These are phyloP conservation scores for Melanostoma scalare DNA, from an alignment of 2,888 invertebrate species.

Conservation along the genomic window DNA sequence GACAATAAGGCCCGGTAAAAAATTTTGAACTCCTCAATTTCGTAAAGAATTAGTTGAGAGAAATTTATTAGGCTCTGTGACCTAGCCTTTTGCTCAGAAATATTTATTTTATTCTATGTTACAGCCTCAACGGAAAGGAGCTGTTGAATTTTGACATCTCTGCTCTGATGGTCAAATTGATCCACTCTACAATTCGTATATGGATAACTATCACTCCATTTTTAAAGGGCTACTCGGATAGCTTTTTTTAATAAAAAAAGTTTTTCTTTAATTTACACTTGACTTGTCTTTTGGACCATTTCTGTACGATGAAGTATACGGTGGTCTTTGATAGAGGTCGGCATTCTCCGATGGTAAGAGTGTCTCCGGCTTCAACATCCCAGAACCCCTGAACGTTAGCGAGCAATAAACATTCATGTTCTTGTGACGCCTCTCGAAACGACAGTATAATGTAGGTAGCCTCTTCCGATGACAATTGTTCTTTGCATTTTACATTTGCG, in stretches of 20 bases:
- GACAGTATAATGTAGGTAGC: slow-evolving; percentile 99
- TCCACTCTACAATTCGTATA: too few relatives aligned
- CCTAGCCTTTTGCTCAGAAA: too few relatives aligned
- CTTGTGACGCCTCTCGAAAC: slow-evolving; percentile 99
- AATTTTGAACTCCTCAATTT: too few relatives aligned
- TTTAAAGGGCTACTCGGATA: too few relatives aligned
- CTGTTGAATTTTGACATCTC: too few relatives aligned
- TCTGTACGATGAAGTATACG: slow-evolving; percentile 98
- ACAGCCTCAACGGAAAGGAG: too few relatives aligned
- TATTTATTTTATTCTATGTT: too few relatives aligned
- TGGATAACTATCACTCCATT: too few relatives aligned
- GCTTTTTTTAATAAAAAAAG: slow-evolving; percentile 13
- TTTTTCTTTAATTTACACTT: slow-evolving; percentile 84
- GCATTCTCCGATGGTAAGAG: slow-evolving; percentile 99
- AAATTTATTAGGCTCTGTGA: too few relatives aligned
- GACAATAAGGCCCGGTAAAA: too few relatives aligned
- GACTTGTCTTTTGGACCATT: slow-evolving; percentile 96
- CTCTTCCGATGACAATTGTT: slow-evolving; percentile 98
- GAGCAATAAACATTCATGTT: slow-evolving; percentile 99
- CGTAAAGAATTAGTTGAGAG: too few relatives aligned
- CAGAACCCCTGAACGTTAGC: slow-evolving; percentile 98
- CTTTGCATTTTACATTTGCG: slow-evolving; percentile 99
- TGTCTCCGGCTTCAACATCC: slow-evolving; percentile 97
- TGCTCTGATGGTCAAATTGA: too few relatives aligned
- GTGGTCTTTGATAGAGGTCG: slow-evolving; percentile 97